Evolutionary conservation across 2,113 vertebrate genomes (phyloP).

Genomic region (Pseudorhombus dupliciocellatus): DNA sequence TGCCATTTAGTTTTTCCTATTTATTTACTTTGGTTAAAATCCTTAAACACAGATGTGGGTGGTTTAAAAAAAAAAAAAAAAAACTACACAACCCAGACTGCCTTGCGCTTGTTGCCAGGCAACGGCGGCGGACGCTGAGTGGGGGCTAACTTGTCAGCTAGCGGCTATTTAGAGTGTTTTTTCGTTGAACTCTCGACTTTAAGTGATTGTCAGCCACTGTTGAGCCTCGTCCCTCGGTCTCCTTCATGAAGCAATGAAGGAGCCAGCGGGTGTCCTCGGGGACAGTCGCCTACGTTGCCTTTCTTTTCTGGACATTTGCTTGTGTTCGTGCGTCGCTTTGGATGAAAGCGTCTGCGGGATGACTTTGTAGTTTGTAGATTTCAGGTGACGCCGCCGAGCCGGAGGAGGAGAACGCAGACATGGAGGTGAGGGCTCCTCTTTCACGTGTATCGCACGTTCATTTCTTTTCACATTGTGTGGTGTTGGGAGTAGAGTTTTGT

Average conservation of each 20-base stretch:
- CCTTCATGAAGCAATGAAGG: slow-evolving; percentile 10
- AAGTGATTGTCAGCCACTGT: too few species aligned
- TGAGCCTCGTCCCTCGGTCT: background rate
- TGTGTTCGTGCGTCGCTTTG: too few species aligned
- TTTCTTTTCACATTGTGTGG: background rate
- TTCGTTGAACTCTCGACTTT: too few species aligned
- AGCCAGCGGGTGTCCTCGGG: background rate
- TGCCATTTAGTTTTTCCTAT: background rate
- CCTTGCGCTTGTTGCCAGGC: slow-evolving; percentile 51
- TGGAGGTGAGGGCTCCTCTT: slow-evolving; percentile 57
- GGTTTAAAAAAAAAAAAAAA: too few species aligned
- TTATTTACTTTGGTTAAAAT: too few species aligned
- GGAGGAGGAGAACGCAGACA: slow-evolving; percentile 23
- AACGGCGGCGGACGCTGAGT: slow-evolving; percentile 7
- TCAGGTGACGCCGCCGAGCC: background rate
- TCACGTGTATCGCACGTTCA: too few species aligned
- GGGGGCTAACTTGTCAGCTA: slow-evolving; percentile 4
- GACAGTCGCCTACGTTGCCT: too few species aligned
- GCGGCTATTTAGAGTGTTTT: too few species aligned
- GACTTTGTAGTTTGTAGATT: too few species aligned
- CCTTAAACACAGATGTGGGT: too few species aligned
- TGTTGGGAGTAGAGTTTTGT: background rate
- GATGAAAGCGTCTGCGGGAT: too few species aligned
- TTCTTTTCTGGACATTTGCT: too few species aligned
- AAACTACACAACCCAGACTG: slow-evolving; percentile 59